Conservation (phyloP, 1,140 invertebrate genomes). For the Trichomalopsis sarcophagae region DNA sequence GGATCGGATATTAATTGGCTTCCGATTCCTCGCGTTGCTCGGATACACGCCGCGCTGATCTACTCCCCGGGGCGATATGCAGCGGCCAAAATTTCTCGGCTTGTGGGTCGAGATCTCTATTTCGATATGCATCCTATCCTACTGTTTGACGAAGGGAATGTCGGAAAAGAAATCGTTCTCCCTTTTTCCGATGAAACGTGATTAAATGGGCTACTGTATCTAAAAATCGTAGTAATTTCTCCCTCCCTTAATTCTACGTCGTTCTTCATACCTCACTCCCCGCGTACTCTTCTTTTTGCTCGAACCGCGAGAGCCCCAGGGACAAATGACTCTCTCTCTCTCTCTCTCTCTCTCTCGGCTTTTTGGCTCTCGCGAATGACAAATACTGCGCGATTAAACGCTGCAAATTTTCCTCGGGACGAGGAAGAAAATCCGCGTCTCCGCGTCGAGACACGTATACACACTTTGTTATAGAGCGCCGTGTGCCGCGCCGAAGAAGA, state of each 20-base stretch:
- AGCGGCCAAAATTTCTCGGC: not conserved
- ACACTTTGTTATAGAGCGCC: no score
- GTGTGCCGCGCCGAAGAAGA: no score
- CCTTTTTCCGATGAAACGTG: no score
- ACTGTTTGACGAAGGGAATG: no score
- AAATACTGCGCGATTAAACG: constrained; percentile 6
- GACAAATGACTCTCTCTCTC: not conserved
- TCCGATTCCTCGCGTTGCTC: constrained; percentile 65
- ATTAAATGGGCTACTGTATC: no score
- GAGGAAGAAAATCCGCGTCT: no score
- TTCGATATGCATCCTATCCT: no score
- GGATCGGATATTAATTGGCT: constrained; percentile 71
- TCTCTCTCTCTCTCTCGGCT: not conserved
- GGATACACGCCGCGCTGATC: not conserved
- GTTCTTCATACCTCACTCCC: not conserved
- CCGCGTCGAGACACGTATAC: not conserved
- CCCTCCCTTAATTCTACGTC: not conserved
- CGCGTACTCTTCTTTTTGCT: not conserved
- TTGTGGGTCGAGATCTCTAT: not conserved
- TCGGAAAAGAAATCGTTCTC: no score
- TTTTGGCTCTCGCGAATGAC: not conserved
- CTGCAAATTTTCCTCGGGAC: not conserved
- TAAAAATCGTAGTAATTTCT: not conserved
- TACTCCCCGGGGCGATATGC: not conserved
- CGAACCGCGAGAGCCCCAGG: not conserved